Evolutionary conservation across 2,888 invertebrate genomes (phyloP).

Genomic region (Philhelius pedissequus): DNA sequence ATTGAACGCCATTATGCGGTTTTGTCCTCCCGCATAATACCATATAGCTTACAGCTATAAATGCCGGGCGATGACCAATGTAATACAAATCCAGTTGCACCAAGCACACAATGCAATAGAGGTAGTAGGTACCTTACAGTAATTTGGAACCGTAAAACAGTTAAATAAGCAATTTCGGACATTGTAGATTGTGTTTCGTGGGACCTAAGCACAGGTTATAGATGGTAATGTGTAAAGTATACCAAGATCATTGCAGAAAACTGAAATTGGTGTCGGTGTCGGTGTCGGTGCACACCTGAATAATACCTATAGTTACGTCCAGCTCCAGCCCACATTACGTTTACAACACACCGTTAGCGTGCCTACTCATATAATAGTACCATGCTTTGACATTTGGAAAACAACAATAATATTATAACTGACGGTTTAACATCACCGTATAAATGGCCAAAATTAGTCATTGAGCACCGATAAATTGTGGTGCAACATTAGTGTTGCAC

Average conservation of each 20-base stretch:
- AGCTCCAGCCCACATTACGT: not conserved
- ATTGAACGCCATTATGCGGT: not conserved
- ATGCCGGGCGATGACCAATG: not conserved
- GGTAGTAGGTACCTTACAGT: not conserved
- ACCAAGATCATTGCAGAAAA: not conserved
- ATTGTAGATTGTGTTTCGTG: conserved; percentile 12
- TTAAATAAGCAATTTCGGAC: conserved; percentile 45
- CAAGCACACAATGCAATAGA: not conserved
- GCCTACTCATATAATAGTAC: not conserved
- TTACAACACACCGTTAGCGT: not conserved
- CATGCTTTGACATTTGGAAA: conserved; percentile 35
- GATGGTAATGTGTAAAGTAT: not conserved
- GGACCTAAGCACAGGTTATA: not conserved
- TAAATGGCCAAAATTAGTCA: conserved; percentile 59
- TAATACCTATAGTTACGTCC: conserved; percentile 1
- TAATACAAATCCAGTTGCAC: conserved; percentile 4
- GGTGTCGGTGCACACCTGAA: not conserved
- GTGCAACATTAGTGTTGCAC: not conserved
- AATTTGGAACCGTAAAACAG: conserved; percentile 37
- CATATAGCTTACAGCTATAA: not conserved
- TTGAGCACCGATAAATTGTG: conserved; percentile 11
- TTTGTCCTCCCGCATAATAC: not conserved
- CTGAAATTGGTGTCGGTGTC: not conserved
- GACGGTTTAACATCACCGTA: conserved; percentile 44
- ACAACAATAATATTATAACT: conserved; percentile 36